These are phyloP conservation scores for Menura novaehollandiae DNA, from an alignment of 2,113 vertebrate genomes.

Conservation along the genomic window DNA sequence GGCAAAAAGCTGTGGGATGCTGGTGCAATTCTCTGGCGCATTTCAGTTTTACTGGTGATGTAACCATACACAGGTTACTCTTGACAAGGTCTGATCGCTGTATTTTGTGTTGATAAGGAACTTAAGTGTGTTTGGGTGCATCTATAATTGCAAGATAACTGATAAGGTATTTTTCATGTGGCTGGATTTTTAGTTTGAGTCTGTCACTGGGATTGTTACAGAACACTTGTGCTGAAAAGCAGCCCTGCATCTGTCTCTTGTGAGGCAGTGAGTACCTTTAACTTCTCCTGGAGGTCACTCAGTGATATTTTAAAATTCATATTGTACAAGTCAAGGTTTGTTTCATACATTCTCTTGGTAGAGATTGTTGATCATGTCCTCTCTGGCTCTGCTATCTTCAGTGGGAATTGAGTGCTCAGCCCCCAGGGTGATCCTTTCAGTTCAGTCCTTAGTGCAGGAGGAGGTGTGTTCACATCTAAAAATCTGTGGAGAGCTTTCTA, in stretches of 20 bases:
- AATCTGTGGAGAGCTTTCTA: not conserved
- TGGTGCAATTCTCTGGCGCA: not conserved
- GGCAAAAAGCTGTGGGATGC: not conserved
- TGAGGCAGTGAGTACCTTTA: not conserved
- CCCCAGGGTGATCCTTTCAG: not conserved
- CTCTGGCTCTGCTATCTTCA: not conserved
- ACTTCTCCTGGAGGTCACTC: not conserved
- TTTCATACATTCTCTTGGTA: not conserved
- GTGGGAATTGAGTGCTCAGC: not conserved
- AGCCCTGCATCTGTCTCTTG: not conserved
- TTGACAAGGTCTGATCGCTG: not conserved
- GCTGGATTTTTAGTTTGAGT: not conserved
- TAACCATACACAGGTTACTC: not conserved
- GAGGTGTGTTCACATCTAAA: not conserved
- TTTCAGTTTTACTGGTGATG: not conserved
- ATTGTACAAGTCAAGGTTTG: not conserved
- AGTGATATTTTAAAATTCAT: not conserved
- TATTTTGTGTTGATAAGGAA: not conserved
- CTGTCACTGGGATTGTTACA: not conserved
- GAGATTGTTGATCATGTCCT: not conserved
- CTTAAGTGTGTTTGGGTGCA: not conserved
- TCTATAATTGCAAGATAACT: not conserved
- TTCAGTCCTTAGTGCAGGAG: not conserved
- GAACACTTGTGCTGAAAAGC: not conserved
- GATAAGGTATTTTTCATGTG: not conserved